Evolutionary conservation across 2,797 vertebrate species (phyloP).

Genomic region (Vespertilio murinus): DNA sequence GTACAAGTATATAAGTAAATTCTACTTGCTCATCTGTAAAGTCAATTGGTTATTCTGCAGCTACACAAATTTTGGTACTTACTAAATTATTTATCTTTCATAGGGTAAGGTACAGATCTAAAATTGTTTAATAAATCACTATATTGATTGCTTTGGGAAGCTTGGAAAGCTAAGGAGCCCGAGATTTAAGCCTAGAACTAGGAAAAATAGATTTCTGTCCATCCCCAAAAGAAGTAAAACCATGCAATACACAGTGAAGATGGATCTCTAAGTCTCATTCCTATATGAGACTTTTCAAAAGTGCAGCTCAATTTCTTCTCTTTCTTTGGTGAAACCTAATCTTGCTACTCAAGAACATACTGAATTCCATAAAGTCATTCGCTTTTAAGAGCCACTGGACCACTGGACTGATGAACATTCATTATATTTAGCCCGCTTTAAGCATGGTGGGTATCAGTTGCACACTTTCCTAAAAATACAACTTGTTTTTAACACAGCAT

Average conservation of each 20-base stretch:
- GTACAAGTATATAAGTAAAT: conserved; percentile 49
- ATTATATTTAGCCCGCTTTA: neutral
- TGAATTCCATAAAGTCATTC: conserved; percentile 61
- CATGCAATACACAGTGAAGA: conserved; percentile 67
- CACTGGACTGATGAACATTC: neutral
- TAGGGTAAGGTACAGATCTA: conserved; percentile 45
- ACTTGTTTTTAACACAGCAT: neutral
- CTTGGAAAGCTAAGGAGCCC: conserved; percentile 41
- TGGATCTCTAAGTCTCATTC: conserved; percentile 34
- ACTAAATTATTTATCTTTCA: conserved; percentile 62
- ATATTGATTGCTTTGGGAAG: conserved; percentile 59
- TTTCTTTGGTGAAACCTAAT: conserved; percentile 79
- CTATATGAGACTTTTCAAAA: conserved; percentile 58
- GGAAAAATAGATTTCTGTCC: conserved; percentile 58
- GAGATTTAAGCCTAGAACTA: conserved; percentile 39
- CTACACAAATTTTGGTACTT: conserved; percentile 64
- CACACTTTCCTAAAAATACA: neutral
- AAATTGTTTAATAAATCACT: conserved; percentile 62
- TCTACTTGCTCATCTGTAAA: conserved; percentile 32
- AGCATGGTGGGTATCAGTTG: conserved; percentile 4
- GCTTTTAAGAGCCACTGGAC: neutral
- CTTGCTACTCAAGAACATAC: conserved; percentile 66
- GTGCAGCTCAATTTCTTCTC: conserved; percentile 69
- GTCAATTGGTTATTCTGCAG: conserved; percentile 10
- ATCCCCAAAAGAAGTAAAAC: conserved; percentile 67